Percentiles rank a stretch among this genome's conserved stretches.
These are phyloP conservation scores for Hemibagrus wyckioides DNA, from an alignment of 2,113 vertebrate species.

Conservation along the genomic window DNA sequence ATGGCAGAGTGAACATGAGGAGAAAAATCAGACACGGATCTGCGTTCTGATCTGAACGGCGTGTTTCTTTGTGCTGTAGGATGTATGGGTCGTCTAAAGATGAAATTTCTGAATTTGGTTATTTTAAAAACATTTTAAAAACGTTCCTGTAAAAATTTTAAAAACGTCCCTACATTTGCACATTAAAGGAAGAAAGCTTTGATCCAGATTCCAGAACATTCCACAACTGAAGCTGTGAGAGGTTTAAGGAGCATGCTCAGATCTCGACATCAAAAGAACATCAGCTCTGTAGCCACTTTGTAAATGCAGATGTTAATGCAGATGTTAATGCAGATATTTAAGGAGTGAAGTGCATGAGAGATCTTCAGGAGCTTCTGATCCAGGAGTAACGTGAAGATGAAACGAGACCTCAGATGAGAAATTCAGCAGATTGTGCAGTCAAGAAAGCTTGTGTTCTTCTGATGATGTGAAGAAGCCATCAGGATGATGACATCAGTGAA, in stretches of 20 bases:
- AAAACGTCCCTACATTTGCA: not conserved
- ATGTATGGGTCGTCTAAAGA: not conserved
- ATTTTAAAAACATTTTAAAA: not conserved
- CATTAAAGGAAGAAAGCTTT: not conserved
- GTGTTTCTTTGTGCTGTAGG: not conserved
- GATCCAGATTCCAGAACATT: not conserved
- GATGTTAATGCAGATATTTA: not conserved
- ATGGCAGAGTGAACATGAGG: not conserved
- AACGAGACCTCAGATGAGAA: not conserved
- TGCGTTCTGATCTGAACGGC: not conserved
- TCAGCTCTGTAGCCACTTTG: not conserved
- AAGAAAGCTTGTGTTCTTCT: not conserved
- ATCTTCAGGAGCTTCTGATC: not conserved
- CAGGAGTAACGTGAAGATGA: not conserved
- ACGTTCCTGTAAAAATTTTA: not conserved
- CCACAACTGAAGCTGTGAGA: slow-evolving; percentile 2
- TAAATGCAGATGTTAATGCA: not conserved
- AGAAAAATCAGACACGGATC: not conserved
- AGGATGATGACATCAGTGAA: not conserved
- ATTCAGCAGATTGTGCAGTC: not conserved
- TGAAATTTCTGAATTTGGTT: not conserved
- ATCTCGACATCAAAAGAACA: not conserved
- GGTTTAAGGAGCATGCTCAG: not conserved
- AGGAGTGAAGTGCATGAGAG: not conserved
- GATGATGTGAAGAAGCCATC: not conserved